Evolutionary conservation across 2,888 invertebrate genomes (phyloP).

Genomic region (Autographa gamma): DNA sequence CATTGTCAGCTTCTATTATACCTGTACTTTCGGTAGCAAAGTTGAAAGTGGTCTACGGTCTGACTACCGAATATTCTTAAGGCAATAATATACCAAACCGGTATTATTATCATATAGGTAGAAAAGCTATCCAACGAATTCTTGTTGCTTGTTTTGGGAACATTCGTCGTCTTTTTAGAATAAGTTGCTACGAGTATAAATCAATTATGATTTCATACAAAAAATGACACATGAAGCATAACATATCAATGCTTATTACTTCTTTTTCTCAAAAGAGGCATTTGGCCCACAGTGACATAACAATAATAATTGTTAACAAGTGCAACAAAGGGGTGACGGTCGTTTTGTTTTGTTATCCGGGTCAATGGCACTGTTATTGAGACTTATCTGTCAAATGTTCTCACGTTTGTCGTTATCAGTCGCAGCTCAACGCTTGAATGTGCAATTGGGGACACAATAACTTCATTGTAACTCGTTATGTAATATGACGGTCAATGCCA

Average conservation of each 20-base stretch:
- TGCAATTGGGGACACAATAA: constrained; percentile 1
- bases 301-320: too few relatives aligned
- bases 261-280: too few relatives aligned
- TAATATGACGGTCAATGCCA: background rate
- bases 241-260: too few relatives aligned
- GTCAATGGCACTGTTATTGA: constrained; percentile 1
- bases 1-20: background rate
- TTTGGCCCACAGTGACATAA: too few relatives aligned
- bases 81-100: background rate
- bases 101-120: background rate
- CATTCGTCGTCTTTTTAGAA: too few relatives aligned
- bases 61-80: background rate
- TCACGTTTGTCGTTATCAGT: constrained; percentile 2
- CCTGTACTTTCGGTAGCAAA: background rate
- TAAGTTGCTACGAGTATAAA: too few relatives aligned
- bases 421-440: background rate
- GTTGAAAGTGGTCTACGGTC: background rate
- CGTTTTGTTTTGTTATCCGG: background rate
- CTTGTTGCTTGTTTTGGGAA: background rate
- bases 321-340: background rate
- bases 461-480: background rate
- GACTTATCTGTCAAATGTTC: constrained; percentile 4
- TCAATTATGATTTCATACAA: too few relatives aligned
- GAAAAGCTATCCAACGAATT: background rate
- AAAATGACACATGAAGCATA: too few relatives aligned